A percentile compares a stretch with the other conserved stretches of the same genome.
phyloP scores from a whole-genome alignment of 2,797 vertebrate genomes.

The Schizopygopsis malacanthus region DNA sequence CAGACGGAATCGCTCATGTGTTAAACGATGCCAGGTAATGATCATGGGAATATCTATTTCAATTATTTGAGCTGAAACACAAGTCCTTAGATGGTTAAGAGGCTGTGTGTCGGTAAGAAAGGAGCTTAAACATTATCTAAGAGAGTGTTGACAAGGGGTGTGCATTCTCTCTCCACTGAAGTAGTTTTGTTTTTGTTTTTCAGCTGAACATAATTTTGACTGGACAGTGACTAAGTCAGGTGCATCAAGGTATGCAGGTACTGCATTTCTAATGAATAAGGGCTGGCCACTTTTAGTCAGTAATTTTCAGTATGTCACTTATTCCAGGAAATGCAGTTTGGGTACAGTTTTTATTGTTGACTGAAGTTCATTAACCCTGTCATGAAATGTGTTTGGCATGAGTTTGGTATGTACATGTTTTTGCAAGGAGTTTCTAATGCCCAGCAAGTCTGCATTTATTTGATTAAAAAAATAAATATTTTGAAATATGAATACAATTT shows the following conservation, averaged over 20 bases:
- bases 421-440: neutral
- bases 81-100: neutral
- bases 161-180: neutral
- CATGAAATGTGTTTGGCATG: neutral
- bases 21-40: neutral
- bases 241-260: constrained; percentile 2
- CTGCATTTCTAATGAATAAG: constrained; percentile 11
- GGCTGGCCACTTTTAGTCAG: neutral
- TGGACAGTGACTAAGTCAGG: neutral
- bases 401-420: neutral
- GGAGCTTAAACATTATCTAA: neutral
- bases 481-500: neutral
- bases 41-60: neutral
- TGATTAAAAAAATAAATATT: neutral
- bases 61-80: constrained; percentile 2
- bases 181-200: constrained; percentile 1
- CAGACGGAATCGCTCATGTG: neutral
- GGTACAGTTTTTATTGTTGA: neutral
- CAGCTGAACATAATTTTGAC: neutral
- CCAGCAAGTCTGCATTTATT: neutral
- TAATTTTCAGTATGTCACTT: constrained; percentile 6
- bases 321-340: constrained; percentile 19
- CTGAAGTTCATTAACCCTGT: neutral
- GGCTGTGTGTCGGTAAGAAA: neutral
- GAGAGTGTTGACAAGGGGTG: neutral